A percentile compares a stretch with the other conserved stretches of the same genome.
These are phyloP conservation scores for Hoplodrina ambigua DNA, from an alignment of 2,888 invertebrate species.

Conservation along the genomic window DNA sequence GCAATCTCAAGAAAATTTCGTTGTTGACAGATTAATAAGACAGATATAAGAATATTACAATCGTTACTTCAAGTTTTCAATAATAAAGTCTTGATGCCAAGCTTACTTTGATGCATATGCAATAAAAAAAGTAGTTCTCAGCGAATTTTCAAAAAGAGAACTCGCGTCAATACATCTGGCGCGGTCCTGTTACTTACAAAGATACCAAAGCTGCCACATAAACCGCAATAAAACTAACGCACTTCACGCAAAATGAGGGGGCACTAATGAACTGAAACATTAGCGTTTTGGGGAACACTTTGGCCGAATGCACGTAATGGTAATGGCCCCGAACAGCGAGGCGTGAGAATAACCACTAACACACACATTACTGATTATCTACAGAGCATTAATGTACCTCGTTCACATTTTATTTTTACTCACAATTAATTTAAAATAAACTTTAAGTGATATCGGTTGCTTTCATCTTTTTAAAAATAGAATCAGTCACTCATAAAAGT, in stretches of 20 bases:
- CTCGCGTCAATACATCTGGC: neutral
- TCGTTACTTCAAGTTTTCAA: too few relatives aligned
- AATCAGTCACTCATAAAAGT: slow-evolving; percentile 35
- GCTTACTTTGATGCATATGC: too few relatives aligned
- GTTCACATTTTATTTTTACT: slow-evolving; percentile 61
- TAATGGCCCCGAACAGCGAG: slow-evolving; percentile 64
- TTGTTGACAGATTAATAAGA: too few relatives aligned
- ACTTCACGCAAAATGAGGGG: slow-evolving; percentile 53
- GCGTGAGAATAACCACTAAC: slow-evolving; percentile 78
- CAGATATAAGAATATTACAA: too few relatives aligned
- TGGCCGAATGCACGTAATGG: slow-evolving; percentile 63
- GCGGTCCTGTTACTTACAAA: slow-evolving; percentile 43
- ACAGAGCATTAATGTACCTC: slow-evolving; percentile 77
- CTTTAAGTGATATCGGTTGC: slow-evolving; percentile 57
- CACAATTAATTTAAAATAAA: slow-evolving; percentile 64
- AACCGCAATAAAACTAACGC: slow-evolving; percentile 54
- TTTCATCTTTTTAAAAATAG: slow-evolving; percentile 46
- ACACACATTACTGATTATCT: slow-evolving; percentile 80
- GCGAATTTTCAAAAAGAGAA: slow-evolving; percentile 26
- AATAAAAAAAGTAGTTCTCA: neutral
- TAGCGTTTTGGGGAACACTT: slow-evolving; percentile 67
- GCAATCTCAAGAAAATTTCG: too few relatives aligned
- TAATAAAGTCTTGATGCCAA: too few relatives aligned
- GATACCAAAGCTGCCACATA: slow-evolving; percentile 24
- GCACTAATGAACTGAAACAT: slow-evolving; percentile 67